phyloP scores from a whole-genome alignment of 2,888 invertebrate species.

The Oxycera nigricornis region DNA sequence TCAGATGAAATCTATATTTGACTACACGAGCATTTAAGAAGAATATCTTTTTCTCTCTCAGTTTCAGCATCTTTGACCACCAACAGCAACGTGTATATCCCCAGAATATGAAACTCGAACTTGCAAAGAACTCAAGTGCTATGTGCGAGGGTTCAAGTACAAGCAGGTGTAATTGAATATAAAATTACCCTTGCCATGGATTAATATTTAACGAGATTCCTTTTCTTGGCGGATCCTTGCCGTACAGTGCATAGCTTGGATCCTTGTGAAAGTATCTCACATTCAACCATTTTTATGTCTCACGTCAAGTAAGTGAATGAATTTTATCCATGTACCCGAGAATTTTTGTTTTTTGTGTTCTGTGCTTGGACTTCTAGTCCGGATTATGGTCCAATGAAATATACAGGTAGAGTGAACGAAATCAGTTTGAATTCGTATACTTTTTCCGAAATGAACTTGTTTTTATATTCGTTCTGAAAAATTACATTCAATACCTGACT shows the following conservation, averaged over 20 bases:
- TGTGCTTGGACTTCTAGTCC: not conserved
- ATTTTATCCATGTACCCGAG: constrained; percentile 19
- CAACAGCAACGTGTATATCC: not conserved
- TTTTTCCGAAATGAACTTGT: not conserved
- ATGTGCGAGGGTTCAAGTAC: constrained; percentile 30
- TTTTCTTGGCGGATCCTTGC: constrained; percentile 38
- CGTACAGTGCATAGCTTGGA: constrained; percentile 20
- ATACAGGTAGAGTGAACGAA: not conserved
- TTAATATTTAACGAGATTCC: constrained; percentile 52
- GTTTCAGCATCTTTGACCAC: no score
- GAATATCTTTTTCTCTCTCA: no score
- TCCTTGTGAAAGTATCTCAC: constrained; percentile 27
- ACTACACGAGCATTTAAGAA: constrained; percentile 1
- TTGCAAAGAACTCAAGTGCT: constrained; percentile 5
- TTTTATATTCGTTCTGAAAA: not conserved
- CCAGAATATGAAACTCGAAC: constrained; percentile 19
- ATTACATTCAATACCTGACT: no score
- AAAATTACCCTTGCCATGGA: constrained; percentile 52
- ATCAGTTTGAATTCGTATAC: not conserved
- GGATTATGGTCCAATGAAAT: not conserved
- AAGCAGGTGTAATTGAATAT: constrained; percentile 52
- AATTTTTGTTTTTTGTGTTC: constrained; percentile 16
- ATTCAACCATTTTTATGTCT: constrained; percentile 35
- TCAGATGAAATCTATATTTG: constrained; percentile 25
- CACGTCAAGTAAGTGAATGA: constrained; percentile 42